These are phyloP conservation scores for Periplaneta americana DNA, from an alignment of 1,140 invertebrate species.

Conservation along the genomic window DNA sequence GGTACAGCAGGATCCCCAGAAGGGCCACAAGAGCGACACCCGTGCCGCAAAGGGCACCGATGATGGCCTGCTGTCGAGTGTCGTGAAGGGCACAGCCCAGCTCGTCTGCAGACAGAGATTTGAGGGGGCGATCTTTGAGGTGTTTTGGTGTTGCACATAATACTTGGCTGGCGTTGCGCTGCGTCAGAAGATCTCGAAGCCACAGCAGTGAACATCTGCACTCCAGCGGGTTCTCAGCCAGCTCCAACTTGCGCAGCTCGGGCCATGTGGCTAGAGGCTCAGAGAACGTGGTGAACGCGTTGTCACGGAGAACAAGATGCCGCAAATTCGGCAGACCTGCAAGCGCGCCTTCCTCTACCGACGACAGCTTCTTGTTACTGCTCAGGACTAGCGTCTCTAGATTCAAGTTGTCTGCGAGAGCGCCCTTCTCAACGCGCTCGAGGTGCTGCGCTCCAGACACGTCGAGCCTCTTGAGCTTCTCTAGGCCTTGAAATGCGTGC, in stretches of 20 bases:
- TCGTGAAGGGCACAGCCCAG: constrained; percentile 73
- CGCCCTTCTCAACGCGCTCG: constrained; percentile 62
- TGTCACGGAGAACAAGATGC: constrained; percentile 69
- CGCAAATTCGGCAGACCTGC: constrained; percentile 70
- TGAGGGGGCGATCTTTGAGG: constrained; percentile 60
- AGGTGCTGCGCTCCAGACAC: constrained; percentile 68
- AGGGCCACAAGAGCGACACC: constrained; percentile 60
- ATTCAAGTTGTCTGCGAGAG: constrained; percentile 73
- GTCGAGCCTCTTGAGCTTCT: constrained; percentile 67
- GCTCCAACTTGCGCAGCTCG: constrained; percentile 65
- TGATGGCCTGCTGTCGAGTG: constrained; percentile 67
- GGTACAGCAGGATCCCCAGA: constrained; percentile 65
- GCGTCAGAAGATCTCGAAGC: constrained; percentile 64
- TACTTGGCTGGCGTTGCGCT: constrained; percentile 65
- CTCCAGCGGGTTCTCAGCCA: constrained; percentile 77
- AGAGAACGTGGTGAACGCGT: constrained; percentile 64
- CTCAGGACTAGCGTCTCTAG: constrained; percentile 69
- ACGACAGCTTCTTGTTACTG: constrained; percentile 65
- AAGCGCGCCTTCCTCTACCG: constrained; percentile 67
- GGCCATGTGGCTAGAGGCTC: constrained; percentile 73
- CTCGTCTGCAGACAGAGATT: constrained; percentile 62
- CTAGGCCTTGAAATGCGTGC: constrained; percentile 68
- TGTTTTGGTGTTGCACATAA: constrained; percentile 66
- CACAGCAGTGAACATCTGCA: constrained; percentile 77
- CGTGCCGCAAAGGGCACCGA: constrained; percentile 64